Base-by-base conservation (phyloP, 92 coral and sea anemone species). In the Palythoa grandiflora region DNA sequence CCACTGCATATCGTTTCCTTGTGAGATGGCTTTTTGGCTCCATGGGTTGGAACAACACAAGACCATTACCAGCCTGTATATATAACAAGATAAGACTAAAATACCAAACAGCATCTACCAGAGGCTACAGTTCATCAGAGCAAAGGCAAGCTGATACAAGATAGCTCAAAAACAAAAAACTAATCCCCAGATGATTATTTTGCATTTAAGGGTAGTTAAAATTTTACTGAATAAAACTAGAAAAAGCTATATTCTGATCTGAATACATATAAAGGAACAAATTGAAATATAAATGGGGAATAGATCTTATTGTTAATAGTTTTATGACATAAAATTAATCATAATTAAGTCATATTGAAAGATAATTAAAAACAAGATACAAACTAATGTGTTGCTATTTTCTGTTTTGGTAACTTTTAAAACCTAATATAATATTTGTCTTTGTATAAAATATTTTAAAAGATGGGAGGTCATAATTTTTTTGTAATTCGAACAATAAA, bases 1-100 rank as follows among this genome's bases (percentile, higher is more conserved):
- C 70, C 70, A 61, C 70, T 16, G 70, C 70, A 9, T 61, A 61
- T n/a, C 70, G 70, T 61, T 61, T 61, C n/a, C 70, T 61, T 61
- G 70, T 61, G 35, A 21, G 70, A 61, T 61, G 70, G 70, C 70
- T 61, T 61, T 61, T 61, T 61, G 70, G 35, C 19, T 61, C 70
- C n/a, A 19, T 61, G 70, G 70, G 70, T 61, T 61, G 70, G 70
- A 61, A 61, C 19, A 61, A 61, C 70, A 61, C 70, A 3, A 61
- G 35, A 61, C 70, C 70, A 61, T 61, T 59, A 59, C 66, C 66
- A 59, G 66, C 16, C 19, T 16, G 66, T 59, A 59, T 59, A 59
- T 59, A 10, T 59, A 59, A 59, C 66, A 15, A 59, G 17, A 59
- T 59, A 59, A 59, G 66, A 14, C 14, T 5, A 59, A 15, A 59